These are phyloP conservation scores for Periophthalmodon schlosseri DNA, from an alignment of 2,113 vertebrate genomes.

Conservation along the genomic window DNA sequence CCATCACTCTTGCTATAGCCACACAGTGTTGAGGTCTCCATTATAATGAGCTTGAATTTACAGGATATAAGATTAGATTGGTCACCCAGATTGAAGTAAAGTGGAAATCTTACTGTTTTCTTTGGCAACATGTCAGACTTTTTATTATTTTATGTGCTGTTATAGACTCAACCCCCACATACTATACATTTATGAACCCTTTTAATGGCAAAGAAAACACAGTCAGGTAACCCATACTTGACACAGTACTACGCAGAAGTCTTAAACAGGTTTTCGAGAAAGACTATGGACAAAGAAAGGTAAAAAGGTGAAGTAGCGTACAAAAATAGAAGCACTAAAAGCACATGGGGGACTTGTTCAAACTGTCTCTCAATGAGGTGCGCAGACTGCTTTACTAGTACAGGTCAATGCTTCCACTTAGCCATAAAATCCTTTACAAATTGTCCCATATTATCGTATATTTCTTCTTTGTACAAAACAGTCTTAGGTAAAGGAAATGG, in stretches of 20 bases:
- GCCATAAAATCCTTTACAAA: neutral
- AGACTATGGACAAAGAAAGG: conserved; percentile 17
- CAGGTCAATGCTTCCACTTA: neutral
- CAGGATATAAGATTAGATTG: conserved; percentile 38
- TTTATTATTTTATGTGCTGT: conserved; percentile 4
- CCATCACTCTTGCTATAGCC: conserved; percentile 23
- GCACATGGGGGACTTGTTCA: neutral
- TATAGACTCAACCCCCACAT: conserved; percentile 33
- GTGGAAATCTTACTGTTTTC: conserved; percentile 8
- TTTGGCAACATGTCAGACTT: conserved; percentile 29
- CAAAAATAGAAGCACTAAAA: conserved; percentile 1
- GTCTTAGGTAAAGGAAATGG: neutral
- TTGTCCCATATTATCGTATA: neutral
- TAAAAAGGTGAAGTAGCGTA: conserved; percentile 17
- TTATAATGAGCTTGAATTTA: conserved; percentile 35
- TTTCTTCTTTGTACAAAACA: too few species aligned
- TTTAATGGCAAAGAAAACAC: conserved; percentile 43
- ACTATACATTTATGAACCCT: conserved; percentile 15
- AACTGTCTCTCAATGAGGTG: neutral
- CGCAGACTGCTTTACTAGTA: neutral
- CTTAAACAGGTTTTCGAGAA: neutral
- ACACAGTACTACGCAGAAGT: neutral
- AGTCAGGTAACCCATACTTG: conserved; percentile 3
- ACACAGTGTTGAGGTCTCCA: conserved; percentile 37
- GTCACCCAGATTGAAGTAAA: conserved; percentile 14